phyloP scores from a whole-genome alignment of 2,113 vertebrate species.

The Dipodomys stephensi region DNA sequence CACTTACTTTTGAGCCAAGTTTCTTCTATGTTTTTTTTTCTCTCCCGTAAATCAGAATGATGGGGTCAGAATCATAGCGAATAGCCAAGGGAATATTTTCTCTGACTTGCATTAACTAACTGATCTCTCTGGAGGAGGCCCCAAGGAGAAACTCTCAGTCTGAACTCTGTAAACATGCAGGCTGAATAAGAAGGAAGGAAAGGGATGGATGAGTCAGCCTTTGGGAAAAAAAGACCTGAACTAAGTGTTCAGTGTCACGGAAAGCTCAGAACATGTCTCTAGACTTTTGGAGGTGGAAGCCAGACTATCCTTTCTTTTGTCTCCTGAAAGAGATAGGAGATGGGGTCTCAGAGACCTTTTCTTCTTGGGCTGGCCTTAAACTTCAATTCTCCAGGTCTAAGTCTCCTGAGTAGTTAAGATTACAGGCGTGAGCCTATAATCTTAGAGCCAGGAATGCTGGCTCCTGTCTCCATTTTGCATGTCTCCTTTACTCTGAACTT shows the following conservation, averaged over 20 bases:
- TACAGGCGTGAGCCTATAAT: too few species aligned
- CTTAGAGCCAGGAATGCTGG: too few species aligned
- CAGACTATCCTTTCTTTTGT: background rate
- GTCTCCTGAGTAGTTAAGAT: too few species aligned
- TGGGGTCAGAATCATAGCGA: background rate
- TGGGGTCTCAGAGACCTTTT: too few species aligned
- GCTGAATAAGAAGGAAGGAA: background rate
- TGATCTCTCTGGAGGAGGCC: background rate
- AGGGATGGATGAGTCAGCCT: background rate
- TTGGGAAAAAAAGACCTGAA: background rate
- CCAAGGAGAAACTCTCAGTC: background rate
- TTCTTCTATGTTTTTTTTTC: background rate
- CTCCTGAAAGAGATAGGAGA: background rate
- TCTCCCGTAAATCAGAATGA: background rate
- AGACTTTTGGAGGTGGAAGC: background rate
- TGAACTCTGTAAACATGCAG: background rate
- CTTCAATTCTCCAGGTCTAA: too few species aligned
- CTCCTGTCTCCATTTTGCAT: too few species aligned
- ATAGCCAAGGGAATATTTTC: background rate
- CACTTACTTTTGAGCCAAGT: background rate
- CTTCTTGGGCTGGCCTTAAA: too few species aligned
- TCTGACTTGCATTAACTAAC: background rate
- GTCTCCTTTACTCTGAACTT: too few species aligned
- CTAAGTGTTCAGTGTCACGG: background rate
- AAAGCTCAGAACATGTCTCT: background rate